These are phyloP conservation scores for Sinocyclocheilus grahami DNA, from an alignment of 2,113 vertebrate species.

Conservation along the genomic window DNA sequence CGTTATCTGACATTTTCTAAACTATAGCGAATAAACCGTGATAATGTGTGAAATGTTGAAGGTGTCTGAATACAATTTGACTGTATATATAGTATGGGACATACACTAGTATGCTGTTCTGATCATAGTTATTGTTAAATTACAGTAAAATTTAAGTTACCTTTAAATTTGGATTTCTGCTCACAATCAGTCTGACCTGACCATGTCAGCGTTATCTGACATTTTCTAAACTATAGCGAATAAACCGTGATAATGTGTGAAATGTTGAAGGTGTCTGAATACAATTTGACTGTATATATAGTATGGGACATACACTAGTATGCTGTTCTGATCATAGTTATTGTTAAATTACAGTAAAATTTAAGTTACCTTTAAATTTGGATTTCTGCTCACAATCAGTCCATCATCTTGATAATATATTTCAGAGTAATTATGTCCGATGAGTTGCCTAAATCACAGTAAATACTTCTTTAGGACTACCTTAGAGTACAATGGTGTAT, in stretches of 20 bases:
- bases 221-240: too few species aligned
- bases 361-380: conserved; percentile 70
- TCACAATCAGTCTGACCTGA: conserved; percentile 68
- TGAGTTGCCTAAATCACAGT: conserved; percentile 73
- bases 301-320: neutral
- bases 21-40: too few species aligned
- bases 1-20: too few species aligned
- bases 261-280: too few species aligned
- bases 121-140: neutral
- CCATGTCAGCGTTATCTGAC: too few species aligned
- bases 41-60: too few species aligned
- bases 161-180: conserved; percentile 61
- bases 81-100: neutral
- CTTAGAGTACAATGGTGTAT: neutral
- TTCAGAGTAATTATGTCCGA: conserved; percentile 79
- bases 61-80: too few species aligned
- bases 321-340: neutral
- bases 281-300: too few species aligned
- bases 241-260: too few species aligned
- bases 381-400: conserved; percentile 69
- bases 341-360: conserved; percentile 8
- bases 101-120: neutral
- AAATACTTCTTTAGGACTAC: neutral
- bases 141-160: conserved; percentile 68
- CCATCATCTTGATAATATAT: conserved; percentile 77